Evolutionary conservation across 1,140 invertebrate genomes (phyloP), one percentile per base, ranked within the genome.

Genomic region (Scaptomyza graminum): DNA sequence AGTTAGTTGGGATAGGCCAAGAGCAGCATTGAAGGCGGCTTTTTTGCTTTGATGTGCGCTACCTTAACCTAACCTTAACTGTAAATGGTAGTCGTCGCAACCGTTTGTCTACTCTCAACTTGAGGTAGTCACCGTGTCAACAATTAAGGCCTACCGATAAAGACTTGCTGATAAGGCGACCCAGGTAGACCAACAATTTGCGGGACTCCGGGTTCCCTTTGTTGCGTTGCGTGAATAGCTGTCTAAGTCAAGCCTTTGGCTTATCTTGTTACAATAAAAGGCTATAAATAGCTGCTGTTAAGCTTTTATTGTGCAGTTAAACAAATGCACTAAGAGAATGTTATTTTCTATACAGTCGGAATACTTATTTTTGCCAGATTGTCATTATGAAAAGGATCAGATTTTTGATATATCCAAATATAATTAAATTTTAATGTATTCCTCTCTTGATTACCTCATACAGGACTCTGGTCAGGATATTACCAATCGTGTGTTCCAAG

Each of bases 381-480:
- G 3, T 39, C 1, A 39, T 39, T 39, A 18, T 18, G 11, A 28
- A 28, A 28, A 18, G 18, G 18, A 18, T 18, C 1, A 18, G 18
- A 3, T 18, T 18, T 18, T 22, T 22, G 18, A 1, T 18, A 18
- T 3, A 22, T 22, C 0, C 6, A 28, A 34, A 34, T 34, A 34
- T 34, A 34, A 34, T 0, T 9, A 34, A 11, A 34, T 12, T 39
- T 7, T 15, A 22, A n/a, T 8, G 12, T 0, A 13, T 2, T 3
- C 2, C 0, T 7, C 9, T 56, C 1, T 15, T 50, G 18, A 5
- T 9, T 41, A 11, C 1, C 18, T 22, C 25, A 44, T 4, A 5
- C 95, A 97, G 93, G 98, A 99, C 91, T 97, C 95, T 88, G 96
- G 97, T 56, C 93, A 94, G 25, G 95, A 97, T 63, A 95, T 97